phyloP scores from a whole-genome alignment of 2,888 invertebrate genomes.

The Callosobruchus maculatus region DNA sequence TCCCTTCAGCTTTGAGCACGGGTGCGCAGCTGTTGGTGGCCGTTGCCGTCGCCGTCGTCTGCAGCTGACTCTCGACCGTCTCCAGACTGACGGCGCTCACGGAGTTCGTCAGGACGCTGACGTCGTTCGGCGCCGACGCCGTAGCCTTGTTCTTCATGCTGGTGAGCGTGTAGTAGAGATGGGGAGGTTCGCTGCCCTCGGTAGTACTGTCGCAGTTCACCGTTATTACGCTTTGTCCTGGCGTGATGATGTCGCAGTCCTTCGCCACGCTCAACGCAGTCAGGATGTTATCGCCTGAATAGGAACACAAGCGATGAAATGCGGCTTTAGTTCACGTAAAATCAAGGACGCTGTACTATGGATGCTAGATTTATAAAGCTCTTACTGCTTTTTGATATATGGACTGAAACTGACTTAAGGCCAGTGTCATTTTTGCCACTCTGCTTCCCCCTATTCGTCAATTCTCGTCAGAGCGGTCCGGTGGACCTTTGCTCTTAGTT shows the following conservation, averaged over 20 bases:
- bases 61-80: constrained; percentile 57
- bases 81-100: constrained; percentile 61
- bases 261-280: constrained; percentile 91
- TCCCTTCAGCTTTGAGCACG: constrained; percentile 16
- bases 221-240: constrained; percentile 51
- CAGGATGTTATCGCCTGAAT: constrained; percentile 75
- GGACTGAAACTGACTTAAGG: too few relatives aligned
- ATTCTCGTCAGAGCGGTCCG: too few relatives aligned
- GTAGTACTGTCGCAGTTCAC: constrained; percentile 44
- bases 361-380: too few relatives aligned
- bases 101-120: constrained; percentile 52
- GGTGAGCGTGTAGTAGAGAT: constrained; percentile 53
- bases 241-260: constrained; percentile 82
- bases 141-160: constrained; percentile 35
- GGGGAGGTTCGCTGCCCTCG: constrained; percentile 47
- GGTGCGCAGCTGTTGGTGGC: constrained; percentile 16
- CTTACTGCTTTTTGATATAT: too few relatives aligned
- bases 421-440: too few relatives aligned
- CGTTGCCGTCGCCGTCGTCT: constrained; percentile 37
- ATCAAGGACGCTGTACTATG: too few relatives aligned
- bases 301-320: background rate
- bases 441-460: too few relatives aligned
- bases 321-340: too few relatives aligned
- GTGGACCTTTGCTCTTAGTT: too few relatives aligned
- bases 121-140: constrained; percentile 25